Evolutionary conservation across 2,113 vertebrate species (phyloP), one percentile per base, ranked within the genome.

Genomic region (Cyrtonyx montezumae): DNA sequence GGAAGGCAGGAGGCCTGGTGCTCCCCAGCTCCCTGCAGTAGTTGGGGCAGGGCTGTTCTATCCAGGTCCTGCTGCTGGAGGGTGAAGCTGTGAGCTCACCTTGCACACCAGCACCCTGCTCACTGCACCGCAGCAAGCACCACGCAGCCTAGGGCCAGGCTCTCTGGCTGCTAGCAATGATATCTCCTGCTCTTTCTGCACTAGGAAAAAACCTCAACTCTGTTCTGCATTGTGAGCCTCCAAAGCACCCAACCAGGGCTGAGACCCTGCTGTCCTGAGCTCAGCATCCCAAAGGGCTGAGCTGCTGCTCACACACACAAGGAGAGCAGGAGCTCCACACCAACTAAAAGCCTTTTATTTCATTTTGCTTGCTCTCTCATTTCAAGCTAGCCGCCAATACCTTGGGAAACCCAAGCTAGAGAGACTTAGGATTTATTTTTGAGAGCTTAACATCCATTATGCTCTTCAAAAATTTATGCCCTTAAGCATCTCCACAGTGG

Each of bases 371-470:
- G 74, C 85, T 70, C 76, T 78, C 74, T 79, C 46, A 9, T 93
- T 91, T 74, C 37, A 89, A 96, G 79, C 61, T 80, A 81, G 87
- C 79, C 42, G 0, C 92, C 93, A 78, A 80, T 87, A 95, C 76
- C 94, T 94, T 80, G 92, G 91, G 85, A 96, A 94, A 91, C 82
- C 49, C 37, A 63, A 83, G 88, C 92, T 95, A 30, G 73, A 80
- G 65, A 94, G 83, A 86, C 69, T 90, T 80, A 43, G 69, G 85
- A 91, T 95, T 93, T 96, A 80, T 95, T 96, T 95, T 94, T 91
- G 83, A 93, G 88, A 90, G 88, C 92, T 95, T 96, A 96, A 95
- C 85, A 88, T 94, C 96, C 93, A 96, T 96, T 96, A 95, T 55
- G 68, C 93, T 93, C 90, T 95, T 95, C 88, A 96, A 95, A 96